Base-by-base conservation (phyloP, 1,140 invertebrate genomes). In the Steinernema khuongi region DNA sequence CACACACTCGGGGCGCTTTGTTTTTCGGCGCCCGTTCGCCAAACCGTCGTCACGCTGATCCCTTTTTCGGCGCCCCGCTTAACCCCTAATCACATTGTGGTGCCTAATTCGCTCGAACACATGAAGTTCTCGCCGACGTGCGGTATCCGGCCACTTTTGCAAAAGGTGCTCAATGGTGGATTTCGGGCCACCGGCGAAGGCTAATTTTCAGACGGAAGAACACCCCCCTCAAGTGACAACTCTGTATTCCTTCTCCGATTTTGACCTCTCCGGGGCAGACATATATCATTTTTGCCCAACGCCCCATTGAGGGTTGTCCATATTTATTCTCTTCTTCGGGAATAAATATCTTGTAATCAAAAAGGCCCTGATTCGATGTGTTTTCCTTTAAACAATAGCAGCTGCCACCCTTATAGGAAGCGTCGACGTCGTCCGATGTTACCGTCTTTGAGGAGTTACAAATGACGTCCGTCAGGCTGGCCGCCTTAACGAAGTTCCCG, bases 81-180 rank as follows among this genome's bases (percentile, higher is more conserved):
- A 60, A 60, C 50, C 50, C 50, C 26, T 60, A 60, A 60, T 60
- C 50, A 22, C 14, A 60, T 60, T 60, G 50, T 60, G 50, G 22
- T 22, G 50, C 50, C 50, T 60, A 60, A 60, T 60, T 60, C 50
- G 14, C 26, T 60, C 50, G 19, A 60, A 60, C 14, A 60, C 50
- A 60, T 22, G 50, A 60, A 60, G 19, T n/a, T 22, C 4, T 14
- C 50, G 50, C 50, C n/a, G n/a, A n/a, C n/a, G n/a, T 60, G 50
- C 11, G 50, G 50, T 7, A 14, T 60, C 26, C 19, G 14, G 50
- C 50, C 22, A 26, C 4, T 60, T 60, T 22, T 60, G 50, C 50
- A 60, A 60, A n/a, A 60, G 50, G 50, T 60, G 50, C n/a, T 60
- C 22, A 22, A 7, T 41, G 26, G 4, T 11, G 50, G 26, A 26